phyloP scores from a whole-genome alignment of 2,797 vertebrate species.

The Catamblyrhynchus diadema region DNA sequence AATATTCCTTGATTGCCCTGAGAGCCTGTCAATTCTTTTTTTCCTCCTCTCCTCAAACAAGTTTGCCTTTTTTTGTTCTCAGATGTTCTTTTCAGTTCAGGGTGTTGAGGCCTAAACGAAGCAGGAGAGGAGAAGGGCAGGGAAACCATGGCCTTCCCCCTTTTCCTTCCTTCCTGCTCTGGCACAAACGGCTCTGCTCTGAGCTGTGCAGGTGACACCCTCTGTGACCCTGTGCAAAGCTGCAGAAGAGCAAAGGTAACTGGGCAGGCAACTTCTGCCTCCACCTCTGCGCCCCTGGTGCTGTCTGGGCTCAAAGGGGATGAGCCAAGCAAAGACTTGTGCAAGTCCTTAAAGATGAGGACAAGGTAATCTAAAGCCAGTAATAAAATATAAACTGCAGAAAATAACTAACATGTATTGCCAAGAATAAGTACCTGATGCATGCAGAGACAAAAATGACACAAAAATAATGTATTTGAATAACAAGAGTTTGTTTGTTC shows the following conservation, averaged over 20 bases:
- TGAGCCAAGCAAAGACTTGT: neutral
- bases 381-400: neutral
- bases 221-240: neutral
- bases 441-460: neutral
- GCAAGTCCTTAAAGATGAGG: neutral
- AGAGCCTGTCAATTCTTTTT: neutral
- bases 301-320: neutral
- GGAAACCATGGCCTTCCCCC: accelerated
- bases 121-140: neutral
- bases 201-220: neutral
- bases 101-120: neutral
- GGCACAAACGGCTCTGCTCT: neutral
- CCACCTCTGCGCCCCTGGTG: too few species aligned
- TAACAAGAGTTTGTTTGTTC: neutral
- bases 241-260: accelerated
- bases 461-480: neutral
- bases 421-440: neutral
- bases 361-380: neutral
- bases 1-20: neutral
- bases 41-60: neutral
- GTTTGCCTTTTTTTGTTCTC: neutral
- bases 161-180: neutral
- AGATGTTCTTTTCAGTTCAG: neutral
- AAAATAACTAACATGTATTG: neutral
- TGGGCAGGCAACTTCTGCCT: neutral